Evolutionary conservation across 2,888 invertebrate genomes (phyloP), one percentile per base, ranked within the genome.

Genomic region (Drosophila anomalata): DNA sequence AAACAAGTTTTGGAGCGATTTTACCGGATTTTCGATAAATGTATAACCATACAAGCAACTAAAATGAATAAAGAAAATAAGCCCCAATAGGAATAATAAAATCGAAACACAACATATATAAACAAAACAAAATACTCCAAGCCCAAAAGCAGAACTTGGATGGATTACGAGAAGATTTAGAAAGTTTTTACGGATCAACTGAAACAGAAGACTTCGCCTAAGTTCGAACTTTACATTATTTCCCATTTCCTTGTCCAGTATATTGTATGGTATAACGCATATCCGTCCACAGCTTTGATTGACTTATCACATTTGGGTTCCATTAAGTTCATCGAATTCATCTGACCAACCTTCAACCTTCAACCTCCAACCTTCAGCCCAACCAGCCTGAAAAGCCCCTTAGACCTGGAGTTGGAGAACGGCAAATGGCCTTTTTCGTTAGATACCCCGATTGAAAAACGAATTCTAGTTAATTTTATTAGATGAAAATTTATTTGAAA

Each of bases 1-100:
- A 78, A 78, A 88, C 73, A 89, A 87, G 79, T 90, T 89, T 89
- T 89, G 86, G 89, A 90, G 86, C 80, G 86, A 89, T 84, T 89
- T 89, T 89, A 90, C 89, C 89, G 84, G 84, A 65, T 89, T 88
- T 85, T 84, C 84, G 84, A 87, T 56, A 84, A 78, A 87, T 82
- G 80, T 78, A 79, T 76, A 73, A 66, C 77, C 65, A 66, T 84
- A 69, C 75, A 65, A 68, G 44, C 54, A 65, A 58, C 61, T 41
- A 51, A 58, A 60, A 61, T 58, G 42, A 71, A 36, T 47, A 62
- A 47, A 36, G 26, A 59, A 54, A 60, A 68, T 22, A 60, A 55
- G 53, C 31, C 56, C 50, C 46, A 63, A 56, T 55, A 56, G 57
- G 50, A 48, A 41, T 53, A 60, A 58, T 58, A 75, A 55, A 63